These are phyloP conservation scores for Cyphomyrmex costatus DNA, from an alignment of 1,140 invertebrate species.

Conservation along the genomic window DNA sequence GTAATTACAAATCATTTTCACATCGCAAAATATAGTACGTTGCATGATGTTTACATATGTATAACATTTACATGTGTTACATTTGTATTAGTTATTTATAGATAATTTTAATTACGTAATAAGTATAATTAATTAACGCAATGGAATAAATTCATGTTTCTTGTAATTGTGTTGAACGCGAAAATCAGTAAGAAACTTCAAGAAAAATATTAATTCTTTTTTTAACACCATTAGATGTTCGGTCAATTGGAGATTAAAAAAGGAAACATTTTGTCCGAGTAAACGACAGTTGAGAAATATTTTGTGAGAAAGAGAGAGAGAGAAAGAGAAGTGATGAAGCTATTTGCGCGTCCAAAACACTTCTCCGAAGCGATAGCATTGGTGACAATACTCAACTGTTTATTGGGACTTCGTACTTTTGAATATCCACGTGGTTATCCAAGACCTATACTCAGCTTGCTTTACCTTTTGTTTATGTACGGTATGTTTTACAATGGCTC, in stretches of 20 bases:
- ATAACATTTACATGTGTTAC: not conserved
- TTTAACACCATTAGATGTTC: too few species aligned
- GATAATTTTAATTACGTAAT: too few species aligned
- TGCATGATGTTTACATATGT: too few species aligned
- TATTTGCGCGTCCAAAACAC: not conserved
- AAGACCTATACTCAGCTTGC: slow-evolving; percentile 6
- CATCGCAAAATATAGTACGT: not conserved
- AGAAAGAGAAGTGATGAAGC: slow-evolving; percentile 21
- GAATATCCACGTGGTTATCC: not conserved
- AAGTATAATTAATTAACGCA: not conserved
- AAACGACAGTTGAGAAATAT: not conserved
- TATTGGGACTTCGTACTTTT: not conserved
- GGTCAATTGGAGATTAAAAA: too few species aligned
- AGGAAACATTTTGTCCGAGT: not conserved
- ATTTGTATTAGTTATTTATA: too few species aligned
- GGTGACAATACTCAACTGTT: not conserved
- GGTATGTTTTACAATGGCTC: not conserved
- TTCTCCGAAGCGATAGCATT: not conserved
- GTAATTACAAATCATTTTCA: not conserved
- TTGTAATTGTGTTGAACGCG: not conserved
- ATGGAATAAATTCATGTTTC: not conserved
- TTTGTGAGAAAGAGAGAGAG: too few species aligned
- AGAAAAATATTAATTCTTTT: too few species aligned
- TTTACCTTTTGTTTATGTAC: slow-evolving; percentile 15
- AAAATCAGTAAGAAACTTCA: too few species aligned